These are phyloP conservation scores for Drosophila affinis DNA, from an alignment of 2,888 invertebrate genomes.

Conservation along the genomic window DNA sequence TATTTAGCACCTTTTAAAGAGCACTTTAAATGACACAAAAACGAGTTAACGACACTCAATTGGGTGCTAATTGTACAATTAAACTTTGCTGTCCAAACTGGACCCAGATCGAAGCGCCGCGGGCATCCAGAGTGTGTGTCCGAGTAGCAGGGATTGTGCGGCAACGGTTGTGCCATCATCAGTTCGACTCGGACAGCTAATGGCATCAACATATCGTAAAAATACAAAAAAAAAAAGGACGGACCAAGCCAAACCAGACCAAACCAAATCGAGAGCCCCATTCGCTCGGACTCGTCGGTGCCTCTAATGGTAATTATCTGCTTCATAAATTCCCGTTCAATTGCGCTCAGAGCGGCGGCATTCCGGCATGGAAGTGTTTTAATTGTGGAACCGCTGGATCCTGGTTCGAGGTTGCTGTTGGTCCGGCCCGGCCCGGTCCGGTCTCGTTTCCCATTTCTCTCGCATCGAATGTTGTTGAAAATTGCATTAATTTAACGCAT, in stretches of 20 bases:
- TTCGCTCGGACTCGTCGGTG: conserved; percentile 32
- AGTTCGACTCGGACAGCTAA: conserved; percentile 62
- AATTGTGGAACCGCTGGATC: conserved; percentile 43
- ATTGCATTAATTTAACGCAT: conserved; percentile 78
- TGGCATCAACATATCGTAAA: conserved; percentile 55
- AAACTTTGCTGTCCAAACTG: conserved; percentile 50
- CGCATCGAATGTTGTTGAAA: conserved; percentile 54
- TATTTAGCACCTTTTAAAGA: conserved; percentile 69
- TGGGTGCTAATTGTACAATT: conserved; percentile 80
- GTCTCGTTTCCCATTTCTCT: conserved; percentile 16
- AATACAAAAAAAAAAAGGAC: conserved; percentile 27
- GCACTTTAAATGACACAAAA: conserved; percentile 56
- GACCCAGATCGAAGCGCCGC: conserved; percentile 17
- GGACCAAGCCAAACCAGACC: conserved; percentile 10
- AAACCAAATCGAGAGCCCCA: conserved; percentile 24
- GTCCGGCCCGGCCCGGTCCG: too few relatives aligned
- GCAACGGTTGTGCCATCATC: conserved; percentile 32
- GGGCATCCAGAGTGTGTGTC: conserved; percentile 1
- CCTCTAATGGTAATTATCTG: conserved; percentile 77
- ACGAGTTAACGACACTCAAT: conserved; percentile 78
- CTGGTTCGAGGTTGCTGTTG: background rate
- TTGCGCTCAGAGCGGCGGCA: conserved; percentile 58
- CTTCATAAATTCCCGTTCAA: conserved; percentile 72
- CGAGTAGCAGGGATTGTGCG: conserved; percentile 18
- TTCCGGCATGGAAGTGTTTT: conserved; percentile 45